phyloP scores from a whole-genome alignment of 2,888 invertebrate genomes.

The Hedya salicella region DNA sequence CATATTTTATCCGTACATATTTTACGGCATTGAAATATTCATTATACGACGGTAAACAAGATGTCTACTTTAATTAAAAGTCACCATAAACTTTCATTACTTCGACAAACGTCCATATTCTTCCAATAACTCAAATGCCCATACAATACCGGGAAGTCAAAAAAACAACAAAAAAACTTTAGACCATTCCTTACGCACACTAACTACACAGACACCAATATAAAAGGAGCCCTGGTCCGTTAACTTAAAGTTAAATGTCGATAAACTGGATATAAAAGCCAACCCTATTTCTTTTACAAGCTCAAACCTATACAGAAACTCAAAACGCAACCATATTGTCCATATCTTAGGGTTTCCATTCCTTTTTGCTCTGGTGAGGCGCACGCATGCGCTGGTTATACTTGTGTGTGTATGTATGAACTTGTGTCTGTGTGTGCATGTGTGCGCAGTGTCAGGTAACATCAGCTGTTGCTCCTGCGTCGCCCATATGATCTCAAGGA shows the following conservation, averaged over 20 bases:
- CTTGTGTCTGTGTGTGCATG: constrained; percentile 39
- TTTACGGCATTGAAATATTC: background rate
- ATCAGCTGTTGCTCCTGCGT: constrained; percentile 78
- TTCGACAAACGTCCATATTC: constrained; percentile 28
- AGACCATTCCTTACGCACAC: constrained; percentile 21
- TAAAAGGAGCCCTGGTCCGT: background rate
- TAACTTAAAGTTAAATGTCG: background rate
- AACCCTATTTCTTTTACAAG: constrained; percentile 9
- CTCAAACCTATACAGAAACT: background rate
- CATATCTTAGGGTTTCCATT: background rate
- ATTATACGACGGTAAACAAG: background rate
- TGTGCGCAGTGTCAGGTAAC: constrained; percentile 58
- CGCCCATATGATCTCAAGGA: constrained; percentile 84
- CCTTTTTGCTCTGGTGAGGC: constrained; percentile 35
- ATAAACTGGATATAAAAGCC: background rate
- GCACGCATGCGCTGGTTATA: constrained; percentile 4
- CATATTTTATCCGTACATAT: too few relatives aligned
- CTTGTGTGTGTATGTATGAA: constrained; percentile 44
- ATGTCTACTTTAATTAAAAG: constrained; percentile 15
- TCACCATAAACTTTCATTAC: constrained; percentile 28
- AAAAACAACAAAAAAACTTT: constrained; percentile 27
- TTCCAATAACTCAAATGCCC: constrained; percentile 34
- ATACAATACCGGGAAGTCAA: constrained; percentile 36
- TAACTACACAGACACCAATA: background rate
- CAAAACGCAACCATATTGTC: background rate